These are phyloP conservation scores for Aleadryas rufinucha DNA, from an alignment of 2,113 vertebrate species.

Conservation along the genomic window DNA sequence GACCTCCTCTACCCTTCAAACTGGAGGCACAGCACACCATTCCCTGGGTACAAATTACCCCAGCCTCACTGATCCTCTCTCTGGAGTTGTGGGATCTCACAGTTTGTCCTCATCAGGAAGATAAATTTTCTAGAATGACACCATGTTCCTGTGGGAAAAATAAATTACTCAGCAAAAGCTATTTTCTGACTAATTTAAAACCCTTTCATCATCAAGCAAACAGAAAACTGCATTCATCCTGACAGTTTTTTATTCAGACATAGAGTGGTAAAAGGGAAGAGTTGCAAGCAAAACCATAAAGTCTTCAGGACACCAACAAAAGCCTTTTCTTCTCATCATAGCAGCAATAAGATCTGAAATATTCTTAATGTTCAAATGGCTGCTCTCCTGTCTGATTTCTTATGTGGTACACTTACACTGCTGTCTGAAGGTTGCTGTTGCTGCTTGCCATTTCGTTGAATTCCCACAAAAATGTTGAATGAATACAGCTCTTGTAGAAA, in stretches of 20 bases:
- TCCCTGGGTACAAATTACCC: neutral
- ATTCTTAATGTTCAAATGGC: neutral
- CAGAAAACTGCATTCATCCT: neutral
- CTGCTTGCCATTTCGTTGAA: neutral
- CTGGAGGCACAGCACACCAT: neutral
- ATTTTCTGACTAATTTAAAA: neutral
- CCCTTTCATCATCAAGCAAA: neutral
- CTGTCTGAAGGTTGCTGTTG: neutral
- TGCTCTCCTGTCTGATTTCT: neutral
- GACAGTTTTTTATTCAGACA: neutral
- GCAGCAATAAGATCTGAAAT: neutral
- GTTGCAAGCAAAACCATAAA: neutral
- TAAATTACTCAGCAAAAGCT: neutral
- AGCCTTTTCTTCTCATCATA: neutral
- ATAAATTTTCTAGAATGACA: neutral
- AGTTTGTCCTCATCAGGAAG: neutral
- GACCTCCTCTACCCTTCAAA: neutral
- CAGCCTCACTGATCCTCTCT: neutral
- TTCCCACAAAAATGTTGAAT: neutral
- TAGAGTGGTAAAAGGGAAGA: neutral
- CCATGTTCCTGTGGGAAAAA: neutral
- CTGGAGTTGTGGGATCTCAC: neutral
- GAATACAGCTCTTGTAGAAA: neutral
- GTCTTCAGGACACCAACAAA: neutral
- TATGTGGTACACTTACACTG: rapidly evolving